These are phyloP conservation scores for Helarctos malayanus DNA, from an alignment of 2,797 vertebrate species.

Conservation along the genomic window DNA sequence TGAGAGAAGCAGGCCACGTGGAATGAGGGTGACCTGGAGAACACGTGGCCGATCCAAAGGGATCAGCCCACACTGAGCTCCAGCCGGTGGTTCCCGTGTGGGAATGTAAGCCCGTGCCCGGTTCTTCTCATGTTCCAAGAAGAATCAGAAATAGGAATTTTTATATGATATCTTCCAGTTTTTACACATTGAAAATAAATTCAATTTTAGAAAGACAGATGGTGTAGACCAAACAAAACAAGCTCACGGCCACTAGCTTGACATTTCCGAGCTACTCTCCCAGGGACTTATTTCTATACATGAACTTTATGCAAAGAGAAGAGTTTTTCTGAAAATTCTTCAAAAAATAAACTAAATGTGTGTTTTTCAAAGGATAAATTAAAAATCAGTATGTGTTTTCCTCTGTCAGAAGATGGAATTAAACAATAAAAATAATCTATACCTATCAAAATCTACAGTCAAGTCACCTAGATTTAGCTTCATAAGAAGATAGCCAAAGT, in stretches of 20 bases:
- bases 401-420: not conserved
- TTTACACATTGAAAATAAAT: conserved; percentile 21
- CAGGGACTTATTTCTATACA: not conserved
- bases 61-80: too few species aligned
- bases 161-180: not conserved
- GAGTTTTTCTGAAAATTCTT: conserved; percentile 19
- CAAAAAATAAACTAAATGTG: not conserved
- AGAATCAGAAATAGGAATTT: not conserved
- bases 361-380: not conserved
- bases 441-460: not conserved
- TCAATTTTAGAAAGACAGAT: conserved; percentile 23
- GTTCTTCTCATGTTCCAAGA: not conserved
- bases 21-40: not conserved
- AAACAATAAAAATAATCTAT: not conserved
- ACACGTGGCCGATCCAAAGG: not conserved
- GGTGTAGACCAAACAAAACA: not conserved
- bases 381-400: not conserved
- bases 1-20: not conserved
- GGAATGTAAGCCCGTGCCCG: not conserved
- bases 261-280: not conserved
- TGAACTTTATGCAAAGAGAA: not conserved
- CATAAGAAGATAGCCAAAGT: not conserved
- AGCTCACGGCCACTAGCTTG: not conserved
- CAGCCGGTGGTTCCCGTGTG: not conserved
- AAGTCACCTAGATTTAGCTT: not conserved